Base-by-base conservation (phyloP, 2,797 vertebrate species). In the Clarias pachynema region DNA sequence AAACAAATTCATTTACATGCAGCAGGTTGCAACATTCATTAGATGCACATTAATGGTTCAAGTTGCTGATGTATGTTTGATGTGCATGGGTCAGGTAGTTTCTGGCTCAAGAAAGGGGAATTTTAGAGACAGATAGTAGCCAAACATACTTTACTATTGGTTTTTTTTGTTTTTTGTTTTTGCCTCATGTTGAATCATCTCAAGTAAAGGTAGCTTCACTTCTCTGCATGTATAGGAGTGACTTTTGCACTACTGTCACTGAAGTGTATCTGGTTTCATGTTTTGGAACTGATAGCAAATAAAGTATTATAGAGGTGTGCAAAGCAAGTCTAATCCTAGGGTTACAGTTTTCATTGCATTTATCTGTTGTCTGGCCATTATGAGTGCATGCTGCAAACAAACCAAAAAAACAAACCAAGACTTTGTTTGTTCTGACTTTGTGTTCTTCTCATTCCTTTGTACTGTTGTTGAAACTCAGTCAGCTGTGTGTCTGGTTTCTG, bases 11-110 rank as follows among this genome's bases (percentile, higher is more conserved):
- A 86, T 79, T 86, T 86, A 72, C 81, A 83, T 83, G 66, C 26
- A 79, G 85, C 85, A 83, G 24, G 24, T 40, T 84, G 82, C 84
- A 79, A 89, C 89, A 89, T 91, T 93, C 89, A 90, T 89, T 86
- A 88, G 1, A 62, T 88, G 56, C 85, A 63, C 89, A 57, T 83
- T 81, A 44, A 57, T 68, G 53, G 60, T 79, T 85, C 65, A 78
- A 73, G 44, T 57, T 37, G 24, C 44, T 79, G 66, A n/a, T 57
- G 29, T 73, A 31, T 72, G 66, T 79, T 60, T 83, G 37, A 79
- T 75, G 68, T 83, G 40, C 29, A n/a, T 20, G 24, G 74, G 63
- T 69, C 63, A 79, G 53, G 65, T 72, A 18, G 14, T 65, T 70
- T 69, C 53, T 60, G 37, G 40, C 77, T 40, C 34, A 62, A 22